Percentiles rank a stretch among this genome's conserved stretches.
These are phyloP conservation scores for Eretmocerus hayati DNA, from an alignment of 2,888 invertebrate species.

Conservation along the genomic window DNA sequence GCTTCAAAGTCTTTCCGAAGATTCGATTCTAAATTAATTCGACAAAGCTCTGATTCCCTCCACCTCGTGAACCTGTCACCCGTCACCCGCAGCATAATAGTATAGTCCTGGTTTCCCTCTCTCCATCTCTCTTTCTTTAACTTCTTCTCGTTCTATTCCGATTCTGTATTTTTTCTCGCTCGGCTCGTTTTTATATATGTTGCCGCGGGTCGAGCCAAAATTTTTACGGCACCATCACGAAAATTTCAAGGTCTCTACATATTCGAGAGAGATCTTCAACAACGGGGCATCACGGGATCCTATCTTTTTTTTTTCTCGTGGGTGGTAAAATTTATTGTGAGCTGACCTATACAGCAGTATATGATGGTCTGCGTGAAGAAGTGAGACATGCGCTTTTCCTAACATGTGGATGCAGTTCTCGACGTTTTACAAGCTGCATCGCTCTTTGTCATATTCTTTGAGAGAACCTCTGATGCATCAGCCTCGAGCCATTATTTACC, in stretches of 20 bases:
- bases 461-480: too few relatives aligned
- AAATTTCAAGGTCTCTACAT: constrained; percentile 17
- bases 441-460: too few relatives aligned
- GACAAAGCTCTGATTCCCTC: constrained; percentile 6
- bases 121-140: neutral
- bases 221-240: constrained; percentile 16
- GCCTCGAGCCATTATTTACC: too few relatives aligned
- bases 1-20: constrained; percentile 16
- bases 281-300: too few relatives aligned
- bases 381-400: too few relatives aligned
- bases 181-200: neutral
- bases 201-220: neutral
- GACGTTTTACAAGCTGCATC: neutral
- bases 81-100: too few relatives aligned
- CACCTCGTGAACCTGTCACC: constrained; percentile 10
- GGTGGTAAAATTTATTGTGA: constrained; percentile 14
- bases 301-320: constrained; percentile 6
- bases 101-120: neutral
- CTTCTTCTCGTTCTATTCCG: neutral
- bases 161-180: neutral
- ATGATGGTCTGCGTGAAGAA: too few relatives aligned
- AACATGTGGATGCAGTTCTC: too few relatives aligned
- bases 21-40: constrained; percentile 11
- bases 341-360: too few relatives aligned
- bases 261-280: neutral